A percentile compares a stretch with the other conserved stretches of the same genome.
Conservation (phyloP, 2,888 invertebrate species). For the Platynereis dumerilii region DNA sequence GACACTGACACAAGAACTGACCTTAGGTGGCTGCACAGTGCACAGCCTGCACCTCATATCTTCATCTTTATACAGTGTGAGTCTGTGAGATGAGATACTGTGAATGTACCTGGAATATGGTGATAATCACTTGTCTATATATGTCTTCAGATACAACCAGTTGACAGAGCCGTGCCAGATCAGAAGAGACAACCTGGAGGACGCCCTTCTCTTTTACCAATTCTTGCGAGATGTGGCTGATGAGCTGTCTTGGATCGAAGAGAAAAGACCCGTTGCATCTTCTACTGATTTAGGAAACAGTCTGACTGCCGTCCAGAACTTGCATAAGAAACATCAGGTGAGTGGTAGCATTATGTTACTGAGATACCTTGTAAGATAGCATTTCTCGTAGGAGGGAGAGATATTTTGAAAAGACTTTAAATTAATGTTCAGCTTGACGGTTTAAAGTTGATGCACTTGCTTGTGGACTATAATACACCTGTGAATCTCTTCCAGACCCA, state of each 20-base stretch:
- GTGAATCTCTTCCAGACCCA: too few species aligned
- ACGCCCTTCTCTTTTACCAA: conserved; percentile 85
- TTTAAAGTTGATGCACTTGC: too few species aligned
- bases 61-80: too few species aligned
- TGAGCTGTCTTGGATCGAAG: conserved; percentile 88
- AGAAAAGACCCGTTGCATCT: conserved; percentile 75
- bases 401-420: too few species aligned
- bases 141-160: conserved; percentile 72
- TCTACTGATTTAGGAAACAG: conserved; percentile 74
- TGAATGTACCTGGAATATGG: too few species aligned
- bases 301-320: conserved; percentile 80
- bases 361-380: not conserved
- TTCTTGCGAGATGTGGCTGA: conserved; percentile 92
- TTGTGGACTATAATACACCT: not conserved
- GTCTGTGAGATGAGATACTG: too few species aligned
- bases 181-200: conserved; percentile 88
- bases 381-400: too few species aligned
- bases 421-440: too few species aligned
- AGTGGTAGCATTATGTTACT: not conserved
- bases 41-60: too few species aligned
- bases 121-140: too few species aligned
- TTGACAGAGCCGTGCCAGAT: conserved; percentile 90
- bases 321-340: conserved; percentile 90
- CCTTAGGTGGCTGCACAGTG: too few species aligned
- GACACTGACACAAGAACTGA: too few species aligned